These are phyloP conservation scores for Leistus spinibarbis DNA, from an alignment of 2,888 invertebrate species.

Conservation along the genomic window DNA sequence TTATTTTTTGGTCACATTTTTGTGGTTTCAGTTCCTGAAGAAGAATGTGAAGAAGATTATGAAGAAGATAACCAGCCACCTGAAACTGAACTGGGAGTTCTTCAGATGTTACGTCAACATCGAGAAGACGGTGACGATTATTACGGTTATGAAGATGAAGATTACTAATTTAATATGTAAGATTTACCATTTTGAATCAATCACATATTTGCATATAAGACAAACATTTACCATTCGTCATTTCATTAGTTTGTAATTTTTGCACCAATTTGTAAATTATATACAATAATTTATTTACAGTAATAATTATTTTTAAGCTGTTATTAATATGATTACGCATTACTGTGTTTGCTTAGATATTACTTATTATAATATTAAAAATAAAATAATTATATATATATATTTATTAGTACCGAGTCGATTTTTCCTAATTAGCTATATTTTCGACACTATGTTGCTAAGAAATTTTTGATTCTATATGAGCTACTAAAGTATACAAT, in stretches of 20 bases:
- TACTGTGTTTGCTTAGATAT: not conserved
- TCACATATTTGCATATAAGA: not conserved
- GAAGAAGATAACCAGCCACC: slow-evolving; percentile 51
- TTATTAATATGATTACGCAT: not conserved
- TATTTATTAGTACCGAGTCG: no score
- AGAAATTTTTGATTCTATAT: no score
- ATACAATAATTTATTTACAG: not conserved
- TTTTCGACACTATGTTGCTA: no score
- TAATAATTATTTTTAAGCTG: not conserved
- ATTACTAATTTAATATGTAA: slow-evolving; percentile 56
- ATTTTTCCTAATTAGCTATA: no score
- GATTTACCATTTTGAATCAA: not conserved
- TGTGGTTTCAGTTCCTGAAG: slow-evolving; percentile 48
- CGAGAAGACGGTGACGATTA: slow-evolving; percentile 70
- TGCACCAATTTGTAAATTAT: not conserved
- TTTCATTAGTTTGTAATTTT: not conserved
- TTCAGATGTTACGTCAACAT: slow-evolving; percentile 60
- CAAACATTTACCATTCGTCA: not conserved
- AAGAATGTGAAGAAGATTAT: slow-evolving; percentile 52
- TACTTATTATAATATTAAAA: not conserved
- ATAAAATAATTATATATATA: not conserved
- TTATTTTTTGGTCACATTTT: not conserved
- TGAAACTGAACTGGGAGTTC: slow-evolving; percentile 53
- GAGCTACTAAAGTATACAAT: no score
- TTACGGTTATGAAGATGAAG: slow-evolving; percentile 68